Conservation (phyloP, 2,797 vertebrate species). For the Leuciscus waleckii region DNA sequence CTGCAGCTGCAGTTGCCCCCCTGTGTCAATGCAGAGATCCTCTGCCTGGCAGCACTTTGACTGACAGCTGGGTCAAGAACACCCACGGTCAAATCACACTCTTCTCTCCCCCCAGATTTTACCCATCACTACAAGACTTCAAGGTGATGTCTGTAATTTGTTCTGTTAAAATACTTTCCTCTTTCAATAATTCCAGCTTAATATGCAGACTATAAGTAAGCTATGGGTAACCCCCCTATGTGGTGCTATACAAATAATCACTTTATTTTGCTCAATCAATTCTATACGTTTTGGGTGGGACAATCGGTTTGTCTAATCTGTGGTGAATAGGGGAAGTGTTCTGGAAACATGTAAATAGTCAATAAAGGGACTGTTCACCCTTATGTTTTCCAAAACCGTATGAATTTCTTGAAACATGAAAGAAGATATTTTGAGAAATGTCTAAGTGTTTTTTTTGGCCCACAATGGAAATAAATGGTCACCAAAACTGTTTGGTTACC, state of each 20-base stretch:
- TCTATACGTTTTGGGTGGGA: background rate
- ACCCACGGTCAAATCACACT: conserved; percentile 65
- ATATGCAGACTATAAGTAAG: background rate
- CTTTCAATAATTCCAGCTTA: background rate
- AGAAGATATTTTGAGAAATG: background rate
- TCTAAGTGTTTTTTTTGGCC: background rate
- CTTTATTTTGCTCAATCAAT: background rate
- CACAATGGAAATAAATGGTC: background rate
- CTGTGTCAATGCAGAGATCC: conserved; percentile 8
- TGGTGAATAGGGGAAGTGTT: background rate
- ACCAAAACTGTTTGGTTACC: background rate
- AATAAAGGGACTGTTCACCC: background rate
- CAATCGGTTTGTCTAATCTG: background rate
- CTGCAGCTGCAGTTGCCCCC: conserved; percentile 29
- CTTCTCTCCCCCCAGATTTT: conserved; percentile 55
- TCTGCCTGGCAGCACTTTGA: conserved; percentile 43
- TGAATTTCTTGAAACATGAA: background rate
- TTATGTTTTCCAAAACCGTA: background rate
- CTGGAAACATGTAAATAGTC: background rate
- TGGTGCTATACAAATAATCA: background rate
- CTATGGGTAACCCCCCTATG: background rate
- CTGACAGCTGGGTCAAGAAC: conserved; percentile 62
- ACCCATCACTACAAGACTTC: conserved; percentile 14
- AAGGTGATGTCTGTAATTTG: background rate
- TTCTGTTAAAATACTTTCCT: background rate